Evolutionary conservation across 2,797 vertebrate species (phyloP), one percentile per base, ranked within the genome.

Genomic region (Mus caroli): DNA sequence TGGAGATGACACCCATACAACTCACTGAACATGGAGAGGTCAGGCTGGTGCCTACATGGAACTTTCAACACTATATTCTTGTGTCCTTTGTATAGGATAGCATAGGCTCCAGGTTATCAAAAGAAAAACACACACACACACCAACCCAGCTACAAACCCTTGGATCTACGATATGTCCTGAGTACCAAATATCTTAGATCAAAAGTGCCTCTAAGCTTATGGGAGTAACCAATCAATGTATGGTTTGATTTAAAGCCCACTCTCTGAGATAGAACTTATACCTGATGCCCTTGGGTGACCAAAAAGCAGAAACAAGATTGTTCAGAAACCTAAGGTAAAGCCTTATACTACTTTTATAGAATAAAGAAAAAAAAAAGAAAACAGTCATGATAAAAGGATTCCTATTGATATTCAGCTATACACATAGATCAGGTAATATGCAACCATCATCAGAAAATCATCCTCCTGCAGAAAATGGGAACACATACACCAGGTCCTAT

Each of bases 101-200:
- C 62, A 67, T 67, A 54, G 17, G 50, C 17, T 54, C 3, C 17
- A 52, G 50, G 17, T 6, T 78, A 34, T 9, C 17, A 54, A 31
- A 79, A 54, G 31, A 79, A 34, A 78, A n/a, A 54, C 50, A 20
- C 4, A 54, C 43, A 54, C 43, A 43, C 17, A 31, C 46, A 52
- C 28, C 13, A 19, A 46, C 8, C 14, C 14, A 34, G 46, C 15
- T 3, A 10, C 76, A 52, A 79, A 79, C 20, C 31, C 50, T 79
- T 78, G 9, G 17, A 54, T 5, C 31, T 79, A n/a, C 1, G 20
- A 78, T 78, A 31, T 78, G 76, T 79, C 52, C 77, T 79, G 50
- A 34, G 2, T 20, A n/a, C 1, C 11, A 54, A 34, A n/a, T 6
- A n/a, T 22, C 9, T 10, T n/a, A n/a, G 77, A 19, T 3, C 8